These are phyloP conservation scores for Archips xylosteana DNA, from an alignment of 2,888 invertebrate genomes.

Conservation along the genomic window DNA sequence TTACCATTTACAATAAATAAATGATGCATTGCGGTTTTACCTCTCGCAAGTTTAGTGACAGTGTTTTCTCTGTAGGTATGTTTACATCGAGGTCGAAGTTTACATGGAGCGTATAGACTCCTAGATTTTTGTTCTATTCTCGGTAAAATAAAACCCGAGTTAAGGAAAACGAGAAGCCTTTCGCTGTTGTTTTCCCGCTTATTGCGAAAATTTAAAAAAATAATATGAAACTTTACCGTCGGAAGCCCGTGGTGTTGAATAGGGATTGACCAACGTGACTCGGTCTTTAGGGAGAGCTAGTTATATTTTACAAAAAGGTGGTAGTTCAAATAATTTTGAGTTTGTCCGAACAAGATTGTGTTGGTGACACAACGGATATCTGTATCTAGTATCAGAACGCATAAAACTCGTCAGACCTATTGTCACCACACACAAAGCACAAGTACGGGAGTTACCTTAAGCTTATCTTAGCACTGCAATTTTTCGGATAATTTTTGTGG, in stretches of 20 bases:
- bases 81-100: neutral
- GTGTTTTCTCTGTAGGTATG: too few relatives aligned
- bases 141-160: neutral
- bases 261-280: too few relatives aligned
- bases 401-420: neutral
- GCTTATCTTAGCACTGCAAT: too few relatives aligned
- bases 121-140: neutral
- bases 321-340: too few relatives aligned
- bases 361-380: too few relatives aligned
- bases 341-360: too few relatives aligned
- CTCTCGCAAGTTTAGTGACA: neutral
- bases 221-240: neutral
- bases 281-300: too few relatives aligned
- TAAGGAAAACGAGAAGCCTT: neutral
- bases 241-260: too few relatives aligned
- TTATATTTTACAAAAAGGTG: too few relatives aligned
- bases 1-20: neutral
- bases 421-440: constrained; percentile 6
- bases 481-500: too few relatives aligned
- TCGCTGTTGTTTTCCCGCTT: neutral
- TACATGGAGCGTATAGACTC: neutral
- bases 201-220: neutral
- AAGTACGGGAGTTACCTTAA: too few relatives aligned
- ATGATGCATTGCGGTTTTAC: neutral
- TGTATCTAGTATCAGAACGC: neutral